Evolutionary conservation across 1,140 invertebrate species (phyloP).

Genomic region (Bombus superbus): DNA sequence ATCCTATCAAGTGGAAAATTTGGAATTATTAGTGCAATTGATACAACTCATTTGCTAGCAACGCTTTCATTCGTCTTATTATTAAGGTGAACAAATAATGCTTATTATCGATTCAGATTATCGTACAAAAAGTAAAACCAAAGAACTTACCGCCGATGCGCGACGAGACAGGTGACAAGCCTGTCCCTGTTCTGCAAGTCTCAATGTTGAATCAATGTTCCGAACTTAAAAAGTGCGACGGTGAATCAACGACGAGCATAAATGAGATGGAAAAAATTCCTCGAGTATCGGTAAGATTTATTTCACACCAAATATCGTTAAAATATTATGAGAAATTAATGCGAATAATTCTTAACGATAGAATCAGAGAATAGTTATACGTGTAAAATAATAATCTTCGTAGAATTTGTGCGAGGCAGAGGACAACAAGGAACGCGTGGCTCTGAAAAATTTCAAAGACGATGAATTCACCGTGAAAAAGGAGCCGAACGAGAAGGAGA

Average conservation of each 20-base stretch:
- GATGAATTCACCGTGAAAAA: background rate
- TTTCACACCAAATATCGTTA: background rate
- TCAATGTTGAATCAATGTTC: background rate
- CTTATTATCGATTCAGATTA: background rate
- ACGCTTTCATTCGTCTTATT: background rate
- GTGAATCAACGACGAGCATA: background rate
- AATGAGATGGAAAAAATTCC: background rate
- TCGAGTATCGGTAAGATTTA: background rate
- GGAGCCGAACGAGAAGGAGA: background rate
- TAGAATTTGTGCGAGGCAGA: background rate
- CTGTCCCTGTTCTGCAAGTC: background rate
- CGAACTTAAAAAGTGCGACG: background rate
- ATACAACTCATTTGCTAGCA: background rate
- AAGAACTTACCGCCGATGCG: background rate
- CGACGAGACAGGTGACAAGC: background rate
- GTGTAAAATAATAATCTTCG: background rate
- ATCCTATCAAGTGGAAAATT: background rate
- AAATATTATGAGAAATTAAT: background rate
- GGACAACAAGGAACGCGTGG: background rate
- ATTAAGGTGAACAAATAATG: background rate
- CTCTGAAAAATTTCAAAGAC: background rate
- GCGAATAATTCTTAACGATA: background rate
- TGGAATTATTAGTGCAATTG: background rate
- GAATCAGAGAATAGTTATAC: background rate
- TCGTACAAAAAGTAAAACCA: background rate